Base-by-base conservation (phyloP, 2,113 vertebrate species). In the Gymnobelideus leadbeateri region DNA sequence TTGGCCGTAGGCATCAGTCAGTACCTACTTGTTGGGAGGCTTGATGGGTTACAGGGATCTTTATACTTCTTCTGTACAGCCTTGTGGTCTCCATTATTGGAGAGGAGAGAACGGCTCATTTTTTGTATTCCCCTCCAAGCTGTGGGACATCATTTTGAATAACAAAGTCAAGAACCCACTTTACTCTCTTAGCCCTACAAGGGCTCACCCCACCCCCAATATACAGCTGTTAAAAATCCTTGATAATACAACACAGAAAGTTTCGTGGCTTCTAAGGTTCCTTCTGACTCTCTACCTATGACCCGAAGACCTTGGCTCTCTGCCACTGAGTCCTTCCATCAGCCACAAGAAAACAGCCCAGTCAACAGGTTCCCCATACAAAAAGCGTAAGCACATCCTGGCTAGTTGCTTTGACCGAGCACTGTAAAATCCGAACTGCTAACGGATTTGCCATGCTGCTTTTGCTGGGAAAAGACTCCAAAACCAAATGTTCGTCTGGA, bases 361-460 rank as follows among this genome's bases (percentile, higher is more conserved):
- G 89, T 14, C 52, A 91, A 94, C 9, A 77, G 52, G 92, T 94
- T 61, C 93, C 61, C 91, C 14, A 52, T 25, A 92, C 23, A 92
- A 68, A 93, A 91, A 23, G 92, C 46, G 96, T 26, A 55, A 97
- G 96, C 51, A 93, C 89, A 93, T 37, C 93, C 95, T 47, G 96
- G 93, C 92, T 91, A 52, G 37, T 97, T 96, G 94, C 93, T 97
- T 95, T 94, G 93, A 89, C 3, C 11, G 0, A 92, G 93, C 28
- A 0, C 96, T 0, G 6, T 97, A 97, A 96, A 97, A 98, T 97
- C 96, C 94, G 94, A 97, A 94, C 92, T 97, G 96, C 93, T 55
- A 97, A 95, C 96, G 97, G 92, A 98, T 98, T 98, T 97, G 97
- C 97, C 97, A 96, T 97, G 97, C 97, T 96, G 94, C 91, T 92